phyloP scores from a whole-genome alignment of 2,797 vertebrate species.

The Sardinella longiceps region DNA sequence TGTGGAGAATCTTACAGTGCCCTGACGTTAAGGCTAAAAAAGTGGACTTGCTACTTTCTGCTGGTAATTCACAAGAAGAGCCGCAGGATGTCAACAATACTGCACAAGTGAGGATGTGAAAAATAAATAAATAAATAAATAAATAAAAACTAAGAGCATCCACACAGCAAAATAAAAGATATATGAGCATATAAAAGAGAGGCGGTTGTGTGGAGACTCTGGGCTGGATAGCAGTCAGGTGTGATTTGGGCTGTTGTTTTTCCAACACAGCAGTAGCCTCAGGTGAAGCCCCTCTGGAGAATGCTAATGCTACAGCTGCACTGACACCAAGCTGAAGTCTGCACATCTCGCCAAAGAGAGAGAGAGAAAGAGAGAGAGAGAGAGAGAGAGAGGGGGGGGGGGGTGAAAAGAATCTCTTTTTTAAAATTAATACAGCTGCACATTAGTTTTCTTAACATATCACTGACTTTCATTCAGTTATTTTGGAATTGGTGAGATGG shows the following conservation, averaged over 20 bases:
- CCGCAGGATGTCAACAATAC: background rate
- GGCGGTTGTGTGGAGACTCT: background rate
- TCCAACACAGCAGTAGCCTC: background rate
- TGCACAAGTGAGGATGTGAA: background rate
- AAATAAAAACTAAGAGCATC: no score
- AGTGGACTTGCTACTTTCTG: background rate
- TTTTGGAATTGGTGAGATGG: no score
- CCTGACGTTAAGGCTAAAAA: background rate
- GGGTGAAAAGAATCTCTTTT: no score
- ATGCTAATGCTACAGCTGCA: background rate
- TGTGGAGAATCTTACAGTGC: background rate
- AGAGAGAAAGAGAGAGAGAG: background rate
- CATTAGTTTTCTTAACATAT: no score
- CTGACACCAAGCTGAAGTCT: background rate
- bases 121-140: no score
- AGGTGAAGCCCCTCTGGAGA: background rate
- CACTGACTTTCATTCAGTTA: no score
- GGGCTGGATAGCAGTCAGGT: background rate
- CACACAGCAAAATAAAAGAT: background rate
- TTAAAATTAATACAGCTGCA: no score
- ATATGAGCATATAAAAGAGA: background rate
- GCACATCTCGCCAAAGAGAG: background rate
- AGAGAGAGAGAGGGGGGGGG: background rate
- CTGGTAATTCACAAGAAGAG: background rate
- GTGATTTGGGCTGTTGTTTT: slow-evolving; percentile 14